Evolutionary conservation across 2,113 vertebrate genomes (phyloP).

Genomic region (Cyanocitta stelleri): DNA sequence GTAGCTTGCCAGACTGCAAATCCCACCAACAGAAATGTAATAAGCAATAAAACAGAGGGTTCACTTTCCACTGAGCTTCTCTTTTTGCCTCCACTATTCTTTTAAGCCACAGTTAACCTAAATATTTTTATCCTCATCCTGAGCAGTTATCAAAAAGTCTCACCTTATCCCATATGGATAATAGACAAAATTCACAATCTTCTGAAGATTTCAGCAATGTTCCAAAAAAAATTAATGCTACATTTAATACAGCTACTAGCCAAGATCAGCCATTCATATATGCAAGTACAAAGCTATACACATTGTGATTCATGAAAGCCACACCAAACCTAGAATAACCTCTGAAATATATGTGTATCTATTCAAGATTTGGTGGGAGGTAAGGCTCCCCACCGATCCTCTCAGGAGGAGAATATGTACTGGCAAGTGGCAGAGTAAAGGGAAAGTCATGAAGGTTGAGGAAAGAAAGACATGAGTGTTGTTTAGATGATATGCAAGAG

Average conservation of each 20-base stretch:
- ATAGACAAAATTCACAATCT: not conserved
- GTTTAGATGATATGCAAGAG: not conserved
- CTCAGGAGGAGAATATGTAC: not conserved
- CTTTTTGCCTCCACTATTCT: not conserved
- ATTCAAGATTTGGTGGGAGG: not conserved
- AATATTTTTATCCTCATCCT: not conserved
- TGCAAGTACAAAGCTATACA: not conserved
- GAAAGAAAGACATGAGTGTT: not conserved
- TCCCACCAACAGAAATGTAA: not conserved
- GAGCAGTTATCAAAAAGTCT: not conserved
- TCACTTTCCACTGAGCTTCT: not conserved
- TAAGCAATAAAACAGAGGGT: not conserved
- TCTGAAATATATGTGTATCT: not conserved
- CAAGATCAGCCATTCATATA: not conserved
- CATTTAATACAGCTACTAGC: not conserved
- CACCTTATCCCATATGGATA: not conserved
- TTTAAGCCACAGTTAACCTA: not conserved
- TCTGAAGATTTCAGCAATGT: not conserved
- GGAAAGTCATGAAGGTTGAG: not conserved
- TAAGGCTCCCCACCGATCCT: not conserved
- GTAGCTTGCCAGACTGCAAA: slow-evolving; percentile 33
- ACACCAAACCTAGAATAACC: not conserved
- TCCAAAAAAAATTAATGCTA: not conserved
- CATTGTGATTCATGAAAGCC: not conserved
- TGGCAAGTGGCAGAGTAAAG: not conserved